Evolutionary conservation across 2,888 invertebrate species (phyloP), one percentile per base, ranked within the genome.

Genomic region (Alsophila aescularia): DNA sequence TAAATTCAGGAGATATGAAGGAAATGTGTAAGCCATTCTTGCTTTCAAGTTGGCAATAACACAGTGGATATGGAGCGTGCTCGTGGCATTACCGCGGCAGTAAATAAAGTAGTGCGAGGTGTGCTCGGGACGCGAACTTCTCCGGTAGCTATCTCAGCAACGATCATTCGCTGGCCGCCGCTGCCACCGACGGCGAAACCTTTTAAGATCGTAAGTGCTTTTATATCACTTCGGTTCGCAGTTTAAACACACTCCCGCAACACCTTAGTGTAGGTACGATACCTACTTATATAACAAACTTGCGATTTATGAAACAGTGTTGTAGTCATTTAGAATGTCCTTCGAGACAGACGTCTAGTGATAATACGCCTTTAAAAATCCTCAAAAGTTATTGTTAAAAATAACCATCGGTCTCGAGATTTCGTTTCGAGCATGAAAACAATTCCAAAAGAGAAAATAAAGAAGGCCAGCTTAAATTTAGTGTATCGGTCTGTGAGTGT

Each of bases 21-120:
- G 80, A 89, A 88, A 87, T 86, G 84, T 86, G 83, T 85, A 79
- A 80, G 84, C 81, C 79, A 83, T 89, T 88, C 85, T 85, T 87
- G 85, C 84, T 88, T 90, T 87, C 86, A 86, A 90, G 89, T 86
- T 85, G 88, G 89, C 85, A 89, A 89, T 90, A 90, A 90, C 86
- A 83, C 78, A 79, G 82, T 83, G 85, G 83, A 85, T 87, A 84
- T 83, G 86, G 87, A 85, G 88, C 86, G 83, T 87, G 90, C 81
- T 87, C 76, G 81, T 89, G 90, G 89, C 90, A 83, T 88, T 84
- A 81, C 87, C 83, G 81, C 79, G 79, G 85, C 85, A 85, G 84
- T 90, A 89, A 90, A 90, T 89, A 85, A 86, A 83, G 80, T 81
- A 76, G 75, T 73, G 76, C 79, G 76, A 77, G 77, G 55, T 56